Evolutionary conservation across 2,797 vertebrate species (phyloP).

Genomic region (Xenopus petersii): DNA sequence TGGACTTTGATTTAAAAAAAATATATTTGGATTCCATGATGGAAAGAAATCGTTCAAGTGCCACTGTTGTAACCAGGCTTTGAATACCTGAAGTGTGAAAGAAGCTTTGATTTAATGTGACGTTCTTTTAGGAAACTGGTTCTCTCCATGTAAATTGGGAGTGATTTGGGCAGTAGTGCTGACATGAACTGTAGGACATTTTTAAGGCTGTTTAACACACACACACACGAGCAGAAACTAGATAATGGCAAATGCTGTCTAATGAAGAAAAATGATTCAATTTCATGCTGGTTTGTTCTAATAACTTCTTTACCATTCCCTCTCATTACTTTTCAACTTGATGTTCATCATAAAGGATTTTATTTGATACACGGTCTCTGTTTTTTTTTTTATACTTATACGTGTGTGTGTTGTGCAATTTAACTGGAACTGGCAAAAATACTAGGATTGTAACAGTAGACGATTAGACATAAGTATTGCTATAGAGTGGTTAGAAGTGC

Average conservation of each 20-base stretch:
- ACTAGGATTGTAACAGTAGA: background rate
- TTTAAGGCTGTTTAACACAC: conserved; percentile 17
- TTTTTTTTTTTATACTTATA: background rate
- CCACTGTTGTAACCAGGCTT: conserved; percentile 13
- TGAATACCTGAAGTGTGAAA: conserved; percentile 34
- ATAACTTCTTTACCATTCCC: conserved; percentile 57
- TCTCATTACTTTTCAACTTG: conserved; percentile 52
- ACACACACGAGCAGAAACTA: background rate
- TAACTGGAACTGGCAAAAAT: conserved; percentile 49
- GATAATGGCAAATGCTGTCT: conserved; percentile 36
- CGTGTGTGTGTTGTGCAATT: conserved; percentile 17
- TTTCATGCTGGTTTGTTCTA: conserved; percentile 51
- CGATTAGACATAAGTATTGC: too few species aligned
- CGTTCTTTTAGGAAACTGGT: conserved; percentile 13
- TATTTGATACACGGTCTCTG: conserved; percentile 8
- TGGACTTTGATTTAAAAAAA: background rate
- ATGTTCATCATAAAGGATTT: conserved; percentile 52
- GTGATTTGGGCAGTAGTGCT: conserved; percentile 6
- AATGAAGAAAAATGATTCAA: conserved; percentile 57
- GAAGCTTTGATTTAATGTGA: conserved; percentile 32
- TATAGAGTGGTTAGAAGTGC: too few species aligned
- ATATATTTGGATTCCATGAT: background rate
- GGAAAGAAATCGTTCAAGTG: conserved; percentile 12
- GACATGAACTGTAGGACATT: conserved; percentile 17
- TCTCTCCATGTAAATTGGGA: conserved; percentile 34